Base-by-base conservation (phyloP, 2,113 vertebrate genomes). In the Madoqua kirkii region DNA sequence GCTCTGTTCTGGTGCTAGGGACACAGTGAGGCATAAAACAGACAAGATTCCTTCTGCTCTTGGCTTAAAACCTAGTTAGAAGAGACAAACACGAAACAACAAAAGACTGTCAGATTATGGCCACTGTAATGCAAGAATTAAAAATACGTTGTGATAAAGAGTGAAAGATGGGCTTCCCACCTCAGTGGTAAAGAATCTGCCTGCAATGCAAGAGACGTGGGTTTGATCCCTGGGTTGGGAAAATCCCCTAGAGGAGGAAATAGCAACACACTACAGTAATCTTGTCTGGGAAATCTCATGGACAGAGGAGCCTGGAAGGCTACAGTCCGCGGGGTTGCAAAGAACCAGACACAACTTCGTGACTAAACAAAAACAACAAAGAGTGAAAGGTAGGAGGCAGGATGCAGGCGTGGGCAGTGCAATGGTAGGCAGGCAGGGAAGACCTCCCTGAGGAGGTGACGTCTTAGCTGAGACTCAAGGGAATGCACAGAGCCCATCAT, bases 51-150 rank as follows among this genome's bases (percentile, higher is more conserved):
- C n/a, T 74, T 76, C 57, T 82, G 10, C 23, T 48, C 78, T 54
- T 57, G 48, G 48, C 52, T 87, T 57, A 25, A 7, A 89, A 84
- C 60, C 14, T 40, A n/a, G 17, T 62, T 57, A 50, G 43, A 84
- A 79, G 45, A 91, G 15, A 90, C 27, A 74, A 52, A 31, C 59
- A 64, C 43, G 27, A 78, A 86, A 50, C 48, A 96, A 59, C 12
- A 83, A 92, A 81, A 90, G 17, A 67, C 9, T 40, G 29, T 55
- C 57, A 57, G 31, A 96, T 64, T 86, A 57, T 78, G 13, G 54
- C 59, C 81, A 93, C 2, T 54, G 5, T 55, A 74, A 87, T 11
- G 60, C 33, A 67, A 31, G 36, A 86, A 52, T 90, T 79, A 27
- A 84, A 91, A 91, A 83, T 43, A 84, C 1, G 2, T 45, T 45